Evolutionary conservation across 2,797 vertebrate species (phyloP).

Genomic region (Clarias laeviceps): DNA sequence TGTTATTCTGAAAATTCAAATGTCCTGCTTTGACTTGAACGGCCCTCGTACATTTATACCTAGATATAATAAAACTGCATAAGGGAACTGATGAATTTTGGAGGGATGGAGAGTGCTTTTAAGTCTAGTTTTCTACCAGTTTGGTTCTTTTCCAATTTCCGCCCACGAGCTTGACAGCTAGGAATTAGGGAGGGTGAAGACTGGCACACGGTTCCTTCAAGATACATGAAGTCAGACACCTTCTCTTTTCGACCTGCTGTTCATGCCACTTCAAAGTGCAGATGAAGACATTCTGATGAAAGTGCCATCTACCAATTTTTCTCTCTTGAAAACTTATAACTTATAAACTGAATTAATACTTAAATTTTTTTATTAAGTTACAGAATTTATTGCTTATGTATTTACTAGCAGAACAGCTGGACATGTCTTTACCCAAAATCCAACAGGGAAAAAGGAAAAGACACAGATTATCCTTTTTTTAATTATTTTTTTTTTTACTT

Average conservation of each 20-base stretch:
- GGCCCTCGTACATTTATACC: background rate
- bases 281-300: background rate
- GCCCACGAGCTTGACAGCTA: background rate
- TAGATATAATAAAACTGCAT: background rate
- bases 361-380: background rate
- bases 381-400: background rate
- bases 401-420: background rate
- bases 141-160: background rate
- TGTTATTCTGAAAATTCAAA: too few relatives aligned
- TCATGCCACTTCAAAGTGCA: background rate
- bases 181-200: background rate
- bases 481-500: background rate
- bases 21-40: too few relatives aligned
- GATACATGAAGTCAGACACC: background rate
- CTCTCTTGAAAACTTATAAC: background rate
- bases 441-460: background rate
- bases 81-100: background rate
- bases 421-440: background rate
- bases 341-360: background rate
- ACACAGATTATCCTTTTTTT: background rate
- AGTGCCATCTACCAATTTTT: background rate
- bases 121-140: background rate
- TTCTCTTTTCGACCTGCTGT: background rate
- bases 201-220: background rate
- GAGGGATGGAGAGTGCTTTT: background rate